Conservation (phyloP, 1,140 invertebrate genomes). For the Drosophila nasuta region DNA sequence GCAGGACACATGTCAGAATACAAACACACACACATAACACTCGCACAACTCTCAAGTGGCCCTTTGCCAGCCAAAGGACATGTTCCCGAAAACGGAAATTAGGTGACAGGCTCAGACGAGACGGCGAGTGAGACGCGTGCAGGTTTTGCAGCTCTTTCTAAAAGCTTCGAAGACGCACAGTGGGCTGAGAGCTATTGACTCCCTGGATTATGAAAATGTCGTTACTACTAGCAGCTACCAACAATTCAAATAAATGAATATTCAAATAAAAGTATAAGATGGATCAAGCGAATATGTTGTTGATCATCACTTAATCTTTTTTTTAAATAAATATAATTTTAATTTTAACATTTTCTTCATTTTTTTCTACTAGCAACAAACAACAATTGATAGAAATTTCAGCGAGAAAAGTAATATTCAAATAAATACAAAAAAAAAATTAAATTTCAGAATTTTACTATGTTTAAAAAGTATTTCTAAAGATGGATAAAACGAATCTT, state of each 20-base stretch:
- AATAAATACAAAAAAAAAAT: no score
- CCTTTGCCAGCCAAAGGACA: constrained; percentile 57
- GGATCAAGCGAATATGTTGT: no score
- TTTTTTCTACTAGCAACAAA: background rate
- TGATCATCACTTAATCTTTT: no score
- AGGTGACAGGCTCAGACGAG: constrained; percentile 74
- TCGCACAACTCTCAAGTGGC: constrained; percentile 54
- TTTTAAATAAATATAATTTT: no score
- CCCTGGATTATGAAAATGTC: background rate
- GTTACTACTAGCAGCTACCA: background rate
- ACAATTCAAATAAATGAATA: background rate
- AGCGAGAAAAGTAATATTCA: no score
- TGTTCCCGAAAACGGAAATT: constrained; percentile 80
- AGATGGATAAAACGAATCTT: no score
- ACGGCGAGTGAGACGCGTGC: constrained; percentile 41
- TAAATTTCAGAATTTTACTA: no score
- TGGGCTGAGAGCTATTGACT: constrained; percentile 7
- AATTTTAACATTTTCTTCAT: no score
- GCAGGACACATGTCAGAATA: constrained; percentile 31
- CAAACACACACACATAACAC: background rate
- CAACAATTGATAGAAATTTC: background rate
- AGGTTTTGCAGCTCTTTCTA: constrained; percentile 45
- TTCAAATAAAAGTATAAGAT: no score
- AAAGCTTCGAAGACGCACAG: constrained; percentile 26
- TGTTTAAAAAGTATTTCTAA: no score